Evolutionary conservation across 1,140 invertebrate genomes (phyloP).

Genomic region (Scaptodrosophila lebanonensis): DNA sequence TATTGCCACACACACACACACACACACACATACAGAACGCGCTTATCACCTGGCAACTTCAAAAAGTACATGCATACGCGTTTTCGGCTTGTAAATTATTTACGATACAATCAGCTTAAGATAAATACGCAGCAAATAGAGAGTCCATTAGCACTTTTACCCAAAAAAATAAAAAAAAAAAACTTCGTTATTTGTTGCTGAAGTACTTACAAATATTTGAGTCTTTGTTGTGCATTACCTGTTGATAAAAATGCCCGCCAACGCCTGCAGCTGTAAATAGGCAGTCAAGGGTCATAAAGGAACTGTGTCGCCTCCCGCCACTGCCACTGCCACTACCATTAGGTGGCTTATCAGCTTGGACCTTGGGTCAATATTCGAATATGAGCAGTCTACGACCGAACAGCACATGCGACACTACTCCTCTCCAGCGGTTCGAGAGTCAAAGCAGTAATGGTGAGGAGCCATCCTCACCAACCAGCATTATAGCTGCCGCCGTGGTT

Average conservation of each 20-base stretch:
- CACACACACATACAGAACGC: too few species aligned
- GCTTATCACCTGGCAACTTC: constrained; percentile 37
- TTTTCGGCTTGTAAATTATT: neutral
- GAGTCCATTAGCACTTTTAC: constrained; percentile 53
- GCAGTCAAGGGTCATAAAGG: too few species aligned
- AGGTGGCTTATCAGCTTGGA: too few species aligned
- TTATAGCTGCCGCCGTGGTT: constrained; percentile 33
- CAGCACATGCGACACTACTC: constrained; percentile 63
- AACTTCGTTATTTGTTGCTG: constrained; percentile 17
- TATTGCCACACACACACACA: constrained; percentile 18
- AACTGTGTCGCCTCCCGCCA: too few species aligned
- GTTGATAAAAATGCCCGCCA: constrained; percentile 56
- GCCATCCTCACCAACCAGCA: constrained; percentile 58
- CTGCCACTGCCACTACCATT: too few species aligned
- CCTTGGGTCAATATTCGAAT: constrained; percentile 3
- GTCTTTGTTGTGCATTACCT: neutral
- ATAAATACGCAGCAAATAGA: constrained; percentile 11
- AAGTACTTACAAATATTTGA: constrained; percentile 50
- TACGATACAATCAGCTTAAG: neutral
- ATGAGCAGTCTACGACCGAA: constrained; percentile 60
- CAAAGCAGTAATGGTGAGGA: constrained; percentile 66
- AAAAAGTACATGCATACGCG: too few species aligned
- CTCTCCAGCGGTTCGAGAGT: constrained; percentile 62
- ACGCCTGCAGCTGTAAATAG: too few species aligned
- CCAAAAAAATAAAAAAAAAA: neutral